These are phyloP conservation scores for Spisula subtruncata DNA, from an alignment of 2,888 invertebrate genomes.

Conservation along the genomic window DNA sequence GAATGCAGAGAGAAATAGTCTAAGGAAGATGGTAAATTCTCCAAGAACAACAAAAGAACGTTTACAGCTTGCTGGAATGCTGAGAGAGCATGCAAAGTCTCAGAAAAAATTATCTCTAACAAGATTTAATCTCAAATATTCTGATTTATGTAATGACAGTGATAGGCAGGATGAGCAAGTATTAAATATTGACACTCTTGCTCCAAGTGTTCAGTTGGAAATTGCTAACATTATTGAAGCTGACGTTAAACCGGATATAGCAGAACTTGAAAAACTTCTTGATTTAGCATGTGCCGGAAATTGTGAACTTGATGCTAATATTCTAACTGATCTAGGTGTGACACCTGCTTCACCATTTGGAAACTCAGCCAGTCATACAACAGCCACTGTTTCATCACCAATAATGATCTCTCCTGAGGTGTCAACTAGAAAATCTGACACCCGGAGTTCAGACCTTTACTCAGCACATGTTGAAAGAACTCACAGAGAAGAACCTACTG, in stretches of 20 bases:
- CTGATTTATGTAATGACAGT: conserved; percentile 69
- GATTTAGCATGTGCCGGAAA: conserved; percentile 61
- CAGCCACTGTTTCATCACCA: conserved; percentile 1
- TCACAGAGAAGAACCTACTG: neutral
- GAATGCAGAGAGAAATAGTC: conserved; percentile 32
- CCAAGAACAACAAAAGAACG: conserved; percentile 82
- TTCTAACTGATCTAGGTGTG: conserved; percentile 59
- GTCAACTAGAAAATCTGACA: neutral
- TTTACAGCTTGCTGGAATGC: conserved; percentile 77
- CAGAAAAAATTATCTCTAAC: conserved; percentile 74
- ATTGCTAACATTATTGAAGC: conserved; percentile 82
- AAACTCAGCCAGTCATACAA: conserved; percentile 30
- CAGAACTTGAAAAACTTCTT: conserved; percentile 69
- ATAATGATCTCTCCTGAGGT: neutral
- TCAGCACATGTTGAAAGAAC: neutral
- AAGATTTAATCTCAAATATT: conserved; percentile 76
- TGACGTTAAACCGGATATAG: conserved; percentile 76
- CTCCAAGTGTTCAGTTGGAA: conserved; percentile 77
- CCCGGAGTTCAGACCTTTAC: neutral
- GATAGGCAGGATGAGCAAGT: conserved; percentile 69
- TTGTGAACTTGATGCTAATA: conserved; percentile 59
- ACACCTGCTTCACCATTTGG: conserved; percentile 26
- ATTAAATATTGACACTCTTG: conserved; percentile 77
- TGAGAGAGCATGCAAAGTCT: conserved; percentile 76
- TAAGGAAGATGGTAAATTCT: conserved; percentile 83